These are phyloP conservation scores for Globia sparganii DNA, from an alignment of 2,888 invertebrate species.

Conservation along the genomic window DNA sequence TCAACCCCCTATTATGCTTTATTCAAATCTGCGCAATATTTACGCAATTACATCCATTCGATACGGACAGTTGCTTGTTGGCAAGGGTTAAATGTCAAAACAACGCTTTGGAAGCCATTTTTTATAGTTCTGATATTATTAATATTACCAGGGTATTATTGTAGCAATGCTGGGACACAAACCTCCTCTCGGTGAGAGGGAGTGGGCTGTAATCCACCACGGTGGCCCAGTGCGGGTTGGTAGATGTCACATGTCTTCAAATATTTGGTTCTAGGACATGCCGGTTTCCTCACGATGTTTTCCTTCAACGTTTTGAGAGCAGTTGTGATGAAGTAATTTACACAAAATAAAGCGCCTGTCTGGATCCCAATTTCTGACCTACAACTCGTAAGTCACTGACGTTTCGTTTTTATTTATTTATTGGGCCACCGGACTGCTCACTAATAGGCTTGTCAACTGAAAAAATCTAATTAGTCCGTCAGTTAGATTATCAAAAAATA, in stretches of 20 bases:
- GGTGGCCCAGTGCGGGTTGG: too few species aligned
- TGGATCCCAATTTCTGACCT: not conserved
- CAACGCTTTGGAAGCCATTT: conserved; percentile 25
- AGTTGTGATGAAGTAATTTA: too few species aligned
- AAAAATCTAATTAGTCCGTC: too few species aligned
- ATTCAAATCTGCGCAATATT: conserved; percentile 64
- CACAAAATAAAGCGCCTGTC: not conserved
- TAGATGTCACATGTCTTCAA: too few species aligned
- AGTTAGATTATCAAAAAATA: too few species aligned
- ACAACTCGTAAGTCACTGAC: not conserved
- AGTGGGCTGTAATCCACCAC: too few species aligned
- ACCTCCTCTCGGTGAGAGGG: too few species aligned
- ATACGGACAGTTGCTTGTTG: conserved; percentile 58
- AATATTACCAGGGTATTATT: not conserved
- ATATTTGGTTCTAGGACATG: too few species aligned
- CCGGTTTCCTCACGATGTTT: too few species aligned
- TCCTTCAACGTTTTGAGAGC: too few species aligned
- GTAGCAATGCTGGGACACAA: not conserved
- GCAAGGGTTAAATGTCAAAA: conserved; percentile 62
- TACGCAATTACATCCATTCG: conserved; percentile 61
- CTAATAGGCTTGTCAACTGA: too few species aligned
- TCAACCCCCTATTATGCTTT: conserved; percentile 26
- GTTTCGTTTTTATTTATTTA: too few species aligned
- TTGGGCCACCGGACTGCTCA: not conserved
- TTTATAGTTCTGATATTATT: conserved; percentile 36